A percentile compares a stretch with the other conserved stretches of the same genome.
Evolutionary conservation across 2,888 invertebrate genomes (phyloP).

Genomic region (Aleiodes testaceus): DNA sequence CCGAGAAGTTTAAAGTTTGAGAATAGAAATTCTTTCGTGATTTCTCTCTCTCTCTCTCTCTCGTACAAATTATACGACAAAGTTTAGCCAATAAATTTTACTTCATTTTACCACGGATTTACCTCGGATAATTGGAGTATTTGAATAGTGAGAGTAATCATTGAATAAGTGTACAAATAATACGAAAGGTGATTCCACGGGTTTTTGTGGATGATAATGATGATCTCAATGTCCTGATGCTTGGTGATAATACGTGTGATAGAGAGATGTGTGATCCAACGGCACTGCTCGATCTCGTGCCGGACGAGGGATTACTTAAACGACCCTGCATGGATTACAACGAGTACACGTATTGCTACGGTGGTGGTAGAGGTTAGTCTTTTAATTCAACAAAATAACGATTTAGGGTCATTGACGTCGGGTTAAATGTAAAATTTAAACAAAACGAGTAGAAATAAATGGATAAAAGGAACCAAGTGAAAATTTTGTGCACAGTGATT

Average conservation of each 20-base stretch:
- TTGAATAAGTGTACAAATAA: neutral
- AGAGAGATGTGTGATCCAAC: conserved; percentile 66
- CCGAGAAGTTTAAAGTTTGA: too few species aligned
- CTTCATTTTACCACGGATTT: too few species aligned
- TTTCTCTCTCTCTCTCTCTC: too few species aligned
- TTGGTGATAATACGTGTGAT: conserved; percentile 3
- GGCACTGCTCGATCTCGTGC: conserved; percentile 67
- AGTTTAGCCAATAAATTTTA: too few species aligned
- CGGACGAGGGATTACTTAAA: conserved; percentile 69
- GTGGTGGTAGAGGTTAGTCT: conserved; percentile 69
- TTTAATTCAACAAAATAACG: conserved; percentile 26
- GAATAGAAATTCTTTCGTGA: too few species aligned
- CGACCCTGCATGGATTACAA: conserved; percentile 72
- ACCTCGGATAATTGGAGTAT: too few species aligned
- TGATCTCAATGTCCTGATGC: conserved; percentile 37
- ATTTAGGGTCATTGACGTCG: conserved; percentile 27
- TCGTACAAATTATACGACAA: too few species aligned
- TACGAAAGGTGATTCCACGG: neutral
- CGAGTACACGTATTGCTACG: conserved; percentile 72
- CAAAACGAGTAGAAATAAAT: neutral
- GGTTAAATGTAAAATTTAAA: conserved; percentile 18
- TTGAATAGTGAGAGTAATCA: neutral
- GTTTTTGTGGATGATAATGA: conserved; percentile 24
- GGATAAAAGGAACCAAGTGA: conserved; percentile 9
- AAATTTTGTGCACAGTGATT: conserved; percentile 6